Base-by-base conservation (phyloP, 2,888 invertebrate species). In the Rhimphoctona megacephalus region DNA sequence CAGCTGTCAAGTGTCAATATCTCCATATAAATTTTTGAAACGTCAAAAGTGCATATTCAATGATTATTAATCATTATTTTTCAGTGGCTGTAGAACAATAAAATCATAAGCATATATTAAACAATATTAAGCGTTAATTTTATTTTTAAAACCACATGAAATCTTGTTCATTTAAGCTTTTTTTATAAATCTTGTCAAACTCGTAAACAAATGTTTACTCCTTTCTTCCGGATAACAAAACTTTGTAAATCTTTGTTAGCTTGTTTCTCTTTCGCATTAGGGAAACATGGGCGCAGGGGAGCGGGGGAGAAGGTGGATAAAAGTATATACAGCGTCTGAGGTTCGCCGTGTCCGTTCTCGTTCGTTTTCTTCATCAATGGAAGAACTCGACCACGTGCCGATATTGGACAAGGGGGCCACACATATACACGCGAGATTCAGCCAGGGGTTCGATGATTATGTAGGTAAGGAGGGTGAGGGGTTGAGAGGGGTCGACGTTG, bases 311-410 rank as follows among this genome's bases (percentile, higher is more conserved):
- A 76, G 52, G 36, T 43, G 49, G 6, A 61, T 69, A 49, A n/a
- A 69, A 57, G 36, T 39, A 72, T 79, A 70, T 72, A 49, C 14
- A 70, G 33, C 39, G 14, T 64, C 49, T 25, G 57, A 69, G 57
- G 39, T 22, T 33, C 30, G 19, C 39, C 25, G 61, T 49, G 36
- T 74, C 30, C 46, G 46, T 64, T 36, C 9, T 74, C 80, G 64
- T 76, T 83, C 33, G 85, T 61, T 82, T 83, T 85, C 87, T 85
- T 87, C 85, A 73, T 87, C 82, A 87, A 87, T 85, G 85, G 76
- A 87, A 77, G 85, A 85, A 77, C 66, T 81, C 43, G 70, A 77
- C 81, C 86, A 85, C 86, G 88, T 88, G 88, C 83, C 82, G 83
- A 86, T 86, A 86, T 86, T 88, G 81, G 19, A 39, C 36, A 49